Percentiles rank a stretch among this genome's conserved stretches.
These are phyloP conservation scores for Sturnus vulgaris DNA, from an alignment of 2,113 vertebrate genomes.

Conservation along the genomic window DNA sequence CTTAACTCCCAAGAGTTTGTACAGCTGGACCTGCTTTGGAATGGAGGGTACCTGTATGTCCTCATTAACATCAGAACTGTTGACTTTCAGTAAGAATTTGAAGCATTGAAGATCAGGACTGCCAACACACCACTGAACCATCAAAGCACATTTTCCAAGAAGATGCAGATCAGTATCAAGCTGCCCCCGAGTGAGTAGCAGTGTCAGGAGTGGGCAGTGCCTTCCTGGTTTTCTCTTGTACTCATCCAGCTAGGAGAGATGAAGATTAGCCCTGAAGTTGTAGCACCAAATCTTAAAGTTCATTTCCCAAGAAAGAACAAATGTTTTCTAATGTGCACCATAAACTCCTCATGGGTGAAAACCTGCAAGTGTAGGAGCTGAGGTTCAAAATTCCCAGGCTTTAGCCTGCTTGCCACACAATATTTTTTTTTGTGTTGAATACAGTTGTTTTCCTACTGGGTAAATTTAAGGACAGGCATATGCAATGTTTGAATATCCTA, in stretches of 20 bases:
- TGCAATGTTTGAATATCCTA: not conserved
- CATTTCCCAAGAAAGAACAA: not conserved
- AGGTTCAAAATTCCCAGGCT: not conserved
- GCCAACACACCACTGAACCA: rapidly evolving
- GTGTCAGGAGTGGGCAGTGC: not conserved
- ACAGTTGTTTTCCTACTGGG: not conserved
- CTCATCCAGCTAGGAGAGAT: not conserved
- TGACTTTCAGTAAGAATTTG: not conserved
- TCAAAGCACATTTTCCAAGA: rapidly evolving
- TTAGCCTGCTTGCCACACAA: not conserved
- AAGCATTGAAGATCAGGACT: not conserved
- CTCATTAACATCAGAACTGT: not conserved
- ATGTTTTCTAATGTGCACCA: not conserved
- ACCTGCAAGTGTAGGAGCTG: not conserved
- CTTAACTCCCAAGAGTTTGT: not conserved
- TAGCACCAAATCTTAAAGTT: not conserved
- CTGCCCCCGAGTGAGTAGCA: not conserved
- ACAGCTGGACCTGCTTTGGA: not conserved
- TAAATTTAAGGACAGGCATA: not conserved
- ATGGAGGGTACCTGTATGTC: rapidly evolving
- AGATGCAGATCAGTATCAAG: not conserved
- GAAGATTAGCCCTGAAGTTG: not conserved
- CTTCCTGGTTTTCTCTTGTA: not conserved
- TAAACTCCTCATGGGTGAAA: not conserved
- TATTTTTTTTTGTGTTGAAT: not conserved